Evolutionary conservation across 2,797 vertebrate species (phyloP), one percentile per base, ranked within the genome.

Genomic region (Sarcophilus harrisii): DNA sequence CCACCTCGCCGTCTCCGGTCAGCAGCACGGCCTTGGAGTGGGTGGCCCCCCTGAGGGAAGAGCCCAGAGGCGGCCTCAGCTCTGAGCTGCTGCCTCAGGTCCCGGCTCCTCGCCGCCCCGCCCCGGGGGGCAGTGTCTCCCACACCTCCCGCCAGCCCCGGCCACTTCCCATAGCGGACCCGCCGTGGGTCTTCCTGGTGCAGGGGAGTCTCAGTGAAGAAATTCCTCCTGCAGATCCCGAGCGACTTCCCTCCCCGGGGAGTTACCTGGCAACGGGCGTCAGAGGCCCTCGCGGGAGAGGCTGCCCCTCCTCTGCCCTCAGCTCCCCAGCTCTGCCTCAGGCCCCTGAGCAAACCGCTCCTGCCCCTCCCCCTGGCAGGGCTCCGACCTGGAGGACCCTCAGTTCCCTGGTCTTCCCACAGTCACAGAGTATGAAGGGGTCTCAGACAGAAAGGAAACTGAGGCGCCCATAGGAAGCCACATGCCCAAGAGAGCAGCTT

Each of bases 11-110:
- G 98, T 99, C 98, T 59, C 97, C 98, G 0, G 99, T 98, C 66
- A 99, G 97, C 97, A 99, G 93, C 93, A 99, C 98, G 1, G 98
- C 99, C 96, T 98, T 99, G 94, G 99, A 99, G 96, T 98, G 98
- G 49, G 99, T 99, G 8, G 99, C 99, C 92, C 99, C 99, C 1
- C 99, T 99, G 96, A 55, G 0, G 13, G 97, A 93, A 97, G 92
- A 97, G 49, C 24, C 30, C 94, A 95, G 96, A 58, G 90, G 96
- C 73, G 93, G 94, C 57, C 55, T 45, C 57, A 57, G 4, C 58
- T 92, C 54, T 89, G 92, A 94, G 94, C 93, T 92, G 57, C 57
- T 24, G 32, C 28, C 38, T 18, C 0, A 90, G 27, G 5, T 11
- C 73, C 73, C 27, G 45, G 24, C 66, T 10, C n/a, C n/a, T 52